Evolutionary conservation across 1,140 invertebrate species (phyloP), one percentile per base, ranked within the genome.

Genomic region (Chrysomallon squamiferum): DNA sequence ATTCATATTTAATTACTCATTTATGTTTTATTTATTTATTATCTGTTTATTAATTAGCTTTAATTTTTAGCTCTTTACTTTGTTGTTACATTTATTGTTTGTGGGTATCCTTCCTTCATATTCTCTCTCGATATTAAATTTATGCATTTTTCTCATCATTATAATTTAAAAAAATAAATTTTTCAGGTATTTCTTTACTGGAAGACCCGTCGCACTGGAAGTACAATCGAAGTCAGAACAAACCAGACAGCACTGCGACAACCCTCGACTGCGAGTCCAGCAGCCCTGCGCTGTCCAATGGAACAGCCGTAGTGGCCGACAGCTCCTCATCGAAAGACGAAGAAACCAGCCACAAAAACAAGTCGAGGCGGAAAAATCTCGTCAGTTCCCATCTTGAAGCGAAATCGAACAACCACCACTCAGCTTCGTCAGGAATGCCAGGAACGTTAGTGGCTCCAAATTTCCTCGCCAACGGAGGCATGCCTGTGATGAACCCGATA

Each of bases 311-410:
- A 52, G 35, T 38, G 5, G 52, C 61, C 58, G 13, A 65, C 66
- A 13, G 65, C 62, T 25, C 61, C 52, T 61, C 29, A 25, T 18
- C 61, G 43, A 29, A 62, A 22, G 13, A 47, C 25, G 22, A 45
- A 49, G 61, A 29, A 65, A 54, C 22, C 60, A 61, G 2, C 64
- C 59, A 20, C 9, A 11, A 27, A 22, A 54, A 47, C 3, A 75
- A 75, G 65, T 63, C 59, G 18, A 76, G 74, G 45, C 73, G 73
- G 41, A 68, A 68, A 20, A 78, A 78, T 35, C 75, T 74, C 1
- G 65, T 80, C 15, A 74, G 68, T 62, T 47, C 62, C 18, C 78
- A 78, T 25, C 59, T 80, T 35, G 76, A 78, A 62, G 71, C 11
- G 67, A 73, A 56, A 68, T 72, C 27, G 60, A 76, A 35, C 72